phyloP scores from a whole-genome alignment of 1,140 invertebrate genomes.

The Ostrea edulis region DNA sequence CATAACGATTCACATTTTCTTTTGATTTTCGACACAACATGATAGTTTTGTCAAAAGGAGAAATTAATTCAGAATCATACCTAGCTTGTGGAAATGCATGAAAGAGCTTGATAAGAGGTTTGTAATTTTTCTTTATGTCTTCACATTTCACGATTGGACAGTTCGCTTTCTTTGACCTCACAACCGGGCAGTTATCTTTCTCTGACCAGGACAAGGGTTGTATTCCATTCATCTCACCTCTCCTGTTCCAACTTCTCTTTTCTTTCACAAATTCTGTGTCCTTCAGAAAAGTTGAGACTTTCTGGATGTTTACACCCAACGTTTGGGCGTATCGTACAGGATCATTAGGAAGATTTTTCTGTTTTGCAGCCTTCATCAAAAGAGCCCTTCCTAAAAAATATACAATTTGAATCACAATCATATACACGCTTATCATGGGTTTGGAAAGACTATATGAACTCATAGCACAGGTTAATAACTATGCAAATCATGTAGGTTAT shows the following conservation, averaged over 20 bases:
- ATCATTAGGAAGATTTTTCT: constrained; percentile 43
- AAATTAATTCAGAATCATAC: constrained; percentile 57
- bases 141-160: constrained; percentile 60
- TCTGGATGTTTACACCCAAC: constrained; percentile 60
- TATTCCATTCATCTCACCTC: constrained; percentile 55
- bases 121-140: constrained; percentile 58
- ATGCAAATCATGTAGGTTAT: no score
- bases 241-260: constrained; percentile 35
- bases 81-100: constrained; percentile 56
- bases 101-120: constrained; percentile 63
- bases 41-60: constrained; percentile 65
- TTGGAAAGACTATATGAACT: no score
- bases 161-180: constrained; percentile 64
- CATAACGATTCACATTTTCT: constrained; percentile 56
- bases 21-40: constrained; percentile 54
- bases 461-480: no score
- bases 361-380: constrained; percentile 61
- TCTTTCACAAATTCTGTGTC: constrained; percentile 49
- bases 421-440: no score
- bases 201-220: constrained; percentile 61
- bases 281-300: constrained; percentile 56
- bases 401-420: no score
- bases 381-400: constrained; percentile 60
- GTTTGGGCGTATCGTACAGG: constrained; percentile 59
- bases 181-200: constrained; percentile 57